These are phyloP conservation scores for Medauroidea extradentata DNA, from an alignment of 1,140 invertebrate species.

Conservation along the genomic window DNA sequence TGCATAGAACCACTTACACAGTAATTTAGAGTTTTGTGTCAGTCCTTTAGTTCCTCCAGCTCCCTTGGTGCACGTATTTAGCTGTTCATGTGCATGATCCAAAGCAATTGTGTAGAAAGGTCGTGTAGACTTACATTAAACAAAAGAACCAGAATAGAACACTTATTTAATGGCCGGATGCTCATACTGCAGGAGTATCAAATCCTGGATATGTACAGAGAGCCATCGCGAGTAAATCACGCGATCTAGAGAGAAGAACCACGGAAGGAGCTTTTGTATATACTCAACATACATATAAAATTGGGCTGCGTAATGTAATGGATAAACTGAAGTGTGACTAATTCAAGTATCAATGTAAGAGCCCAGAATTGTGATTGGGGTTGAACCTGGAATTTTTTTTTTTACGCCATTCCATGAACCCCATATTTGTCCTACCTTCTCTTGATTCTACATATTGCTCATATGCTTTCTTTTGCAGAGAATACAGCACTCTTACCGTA, in stretches of 20 bases:
- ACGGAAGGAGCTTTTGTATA: background rate
- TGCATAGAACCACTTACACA: conserved; percentile 7
- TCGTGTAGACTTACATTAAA: conserved; percentile 4
- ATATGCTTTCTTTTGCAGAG: background rate
- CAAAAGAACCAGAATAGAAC: conserved; percentile 7
- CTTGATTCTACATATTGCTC: background rate
- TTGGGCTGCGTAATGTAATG: too few relatives aligned
- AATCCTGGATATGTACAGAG: background rate
- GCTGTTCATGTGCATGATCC: conserved; percentile 25
- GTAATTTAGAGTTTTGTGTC: background rate
- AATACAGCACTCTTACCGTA: background rate
- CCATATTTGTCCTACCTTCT: too few relatives aligned
- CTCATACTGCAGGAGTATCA: background rate
- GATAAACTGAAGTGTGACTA: too few relatives aligned
- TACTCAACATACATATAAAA: background rate
- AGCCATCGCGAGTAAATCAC: conserved; percentile 10
- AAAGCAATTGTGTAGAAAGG: conserved; percentile 19
- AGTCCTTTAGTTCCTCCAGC: conserved; percentile 16
- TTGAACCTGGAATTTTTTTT: too few relatives aligned
- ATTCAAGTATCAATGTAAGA: too few relatives aligned
- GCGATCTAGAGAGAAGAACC: conserved; percentile 8
- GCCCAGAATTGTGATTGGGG: too few relatives aligned
- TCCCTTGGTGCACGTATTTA: conserved; percentile 19
- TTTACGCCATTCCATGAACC: too few relatives aligned
- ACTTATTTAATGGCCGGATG: background rate